phyloP scores from a whole-genome alignment of 2,797 vertebrate species.

The Typhlichthys eigenmanni region DNA sequence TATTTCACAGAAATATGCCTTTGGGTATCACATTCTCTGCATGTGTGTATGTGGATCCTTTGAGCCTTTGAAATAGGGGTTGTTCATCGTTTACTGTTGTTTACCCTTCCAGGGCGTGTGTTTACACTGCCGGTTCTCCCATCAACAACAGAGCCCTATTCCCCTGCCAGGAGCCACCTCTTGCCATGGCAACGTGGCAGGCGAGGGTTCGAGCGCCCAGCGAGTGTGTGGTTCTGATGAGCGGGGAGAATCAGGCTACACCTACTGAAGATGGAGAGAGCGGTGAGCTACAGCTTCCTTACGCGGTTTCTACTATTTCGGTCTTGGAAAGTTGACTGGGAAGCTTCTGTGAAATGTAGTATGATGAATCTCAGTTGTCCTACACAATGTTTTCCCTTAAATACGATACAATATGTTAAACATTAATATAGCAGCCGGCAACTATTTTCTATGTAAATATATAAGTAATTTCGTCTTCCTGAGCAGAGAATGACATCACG shows the following conservation, averaged over 20 bases:
- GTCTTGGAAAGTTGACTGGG: not conserved
- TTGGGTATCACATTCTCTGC: constrained; percentile 32
- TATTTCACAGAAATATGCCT: constrained; percentile 39
- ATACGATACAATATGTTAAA: too few relatives aligned
- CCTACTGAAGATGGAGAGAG: constrained; percentile 63
- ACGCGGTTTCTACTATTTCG: constrained; percentile 11
- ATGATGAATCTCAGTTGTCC: too few relatives aligned
- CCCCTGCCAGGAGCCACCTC: constrained; percentile 95
- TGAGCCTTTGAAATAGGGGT: constrained; percentile 50
- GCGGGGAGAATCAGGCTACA: constrained; percentile 87
- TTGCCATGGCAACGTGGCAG: constrained; percentile 98
- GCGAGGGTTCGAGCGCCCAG: constrained; percentile 84
- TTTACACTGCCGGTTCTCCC: constrained; percentile 94
- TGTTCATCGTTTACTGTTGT: constrained; percentile 68
- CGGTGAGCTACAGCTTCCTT: constrained; percentile 56
- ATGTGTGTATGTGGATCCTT: constrained; percentile 43
- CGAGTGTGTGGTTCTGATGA: constrained; percentile 90
- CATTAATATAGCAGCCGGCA: too few relatives aligned
- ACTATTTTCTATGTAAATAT: too few relatives aligned
- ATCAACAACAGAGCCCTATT: constrained; percentile 99
- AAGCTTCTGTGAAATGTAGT: not conserved
- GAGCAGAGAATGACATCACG: too few relatives aligned
- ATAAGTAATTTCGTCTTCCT: too few relatives aligned
- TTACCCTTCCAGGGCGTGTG: constrained; percentile 86
- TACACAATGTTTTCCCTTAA: too few relatives aligned